Conservation (phyloP, 2,113 vertebrate species). For the Hippocampus barbouri region DNA sequence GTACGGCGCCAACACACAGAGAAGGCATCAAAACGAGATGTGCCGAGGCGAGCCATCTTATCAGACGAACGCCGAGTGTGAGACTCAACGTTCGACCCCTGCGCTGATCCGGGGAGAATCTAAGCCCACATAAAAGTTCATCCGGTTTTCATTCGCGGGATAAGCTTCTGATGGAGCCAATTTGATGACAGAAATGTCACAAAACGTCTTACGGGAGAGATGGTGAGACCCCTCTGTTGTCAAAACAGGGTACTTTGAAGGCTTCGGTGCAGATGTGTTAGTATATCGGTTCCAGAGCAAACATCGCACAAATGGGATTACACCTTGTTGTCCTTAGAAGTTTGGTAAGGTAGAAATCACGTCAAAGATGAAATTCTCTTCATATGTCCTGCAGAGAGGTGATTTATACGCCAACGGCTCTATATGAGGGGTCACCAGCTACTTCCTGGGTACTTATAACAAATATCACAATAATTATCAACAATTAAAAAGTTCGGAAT, state of each 20-base stretch:
- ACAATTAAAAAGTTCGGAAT: too few relatives aligned
- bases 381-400: conserved; percentile 74
- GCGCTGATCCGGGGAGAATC: conserved; percentile 33
- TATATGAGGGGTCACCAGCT: too few relatives aligned
- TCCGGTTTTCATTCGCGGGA: conserved; percentile 37
- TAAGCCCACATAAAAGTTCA: conserved; percentile 37
- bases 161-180: conserved; percentile 38
- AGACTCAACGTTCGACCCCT: conserved; percentile 26
- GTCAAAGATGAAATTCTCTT: conserved; percentile 71
- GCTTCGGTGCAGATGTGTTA: conserved; percentile 14
- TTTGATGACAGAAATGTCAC: conserved; percentile 56
- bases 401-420: too few relatives aligned
- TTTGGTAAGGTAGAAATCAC: conserved; percentile 49
- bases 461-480: too few relatives aligned
- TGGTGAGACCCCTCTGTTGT: conserved; percentile 31
- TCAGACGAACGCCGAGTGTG: conserved; percentile 45
- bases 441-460: too few relatives aligned
- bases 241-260: conserved; percentile 38
- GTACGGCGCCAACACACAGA: conserved; percentile 24
- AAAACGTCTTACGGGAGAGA: conserved; percentile 36
- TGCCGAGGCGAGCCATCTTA: conserved; percentile 47
- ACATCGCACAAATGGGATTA: conserved; percentile 23
- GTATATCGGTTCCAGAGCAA: conserved; percentile 24
- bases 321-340: background rate
- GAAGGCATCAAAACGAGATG: conserved; percentile 55